phyloP scores from a whole-genome alignment of 2,888 invertebrate species.

The Drosophila sordidula region DNA sequence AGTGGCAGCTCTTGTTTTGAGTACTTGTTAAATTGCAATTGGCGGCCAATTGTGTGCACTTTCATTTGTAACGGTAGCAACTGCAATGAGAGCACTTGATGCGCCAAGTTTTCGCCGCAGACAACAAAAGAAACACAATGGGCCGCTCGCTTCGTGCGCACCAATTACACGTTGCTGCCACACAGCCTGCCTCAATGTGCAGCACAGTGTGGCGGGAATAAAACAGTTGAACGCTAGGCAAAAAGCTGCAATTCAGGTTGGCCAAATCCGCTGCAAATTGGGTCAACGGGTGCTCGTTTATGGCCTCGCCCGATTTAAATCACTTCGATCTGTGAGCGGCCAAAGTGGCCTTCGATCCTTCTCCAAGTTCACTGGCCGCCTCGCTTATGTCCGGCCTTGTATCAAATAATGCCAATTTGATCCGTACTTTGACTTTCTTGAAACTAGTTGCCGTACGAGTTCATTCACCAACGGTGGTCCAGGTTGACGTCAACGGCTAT shows the following conservation, averaged over 20 bases:
- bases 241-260: constrained; percentile 60
- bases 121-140: constrained; percentile 31
- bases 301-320: constrained; percentile 21
- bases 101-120: constrained; percentile 61
- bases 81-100: constrained; percentile 56
- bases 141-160: constrained; percentile 56
- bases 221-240: too few relatives aligned
- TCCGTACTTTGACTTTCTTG: constrained; percentile 51
- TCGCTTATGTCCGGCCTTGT: background rate
- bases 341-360: constrained; percentile 13
- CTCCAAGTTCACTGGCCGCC: constrained; percentile 60
- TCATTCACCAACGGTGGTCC: constrained; percentile 59
- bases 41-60: constrained; percentile 63
- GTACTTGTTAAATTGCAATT: constrained; percentile 67
- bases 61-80: constrained; percentile 61
- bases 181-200: constrained; percentile 69
- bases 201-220: constrained; percentile 49
- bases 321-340: background rate
- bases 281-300: constrained; percentile 58
- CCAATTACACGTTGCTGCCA: constrained; percentile 62
- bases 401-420: constrained; percentile 30
- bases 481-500: constrained; percentile 41
- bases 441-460: constrained; percentile 37
- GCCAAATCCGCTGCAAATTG: constrained; percentile 50
- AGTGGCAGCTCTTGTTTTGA: constrained; percentile 32